A percentile compares a stretch with the other conserved stretches of the same genome.
phyloP scores from a whole-genome alignment of 2,797 vertebrate genomes.

The Sciaenops ocellatus region DNA sequence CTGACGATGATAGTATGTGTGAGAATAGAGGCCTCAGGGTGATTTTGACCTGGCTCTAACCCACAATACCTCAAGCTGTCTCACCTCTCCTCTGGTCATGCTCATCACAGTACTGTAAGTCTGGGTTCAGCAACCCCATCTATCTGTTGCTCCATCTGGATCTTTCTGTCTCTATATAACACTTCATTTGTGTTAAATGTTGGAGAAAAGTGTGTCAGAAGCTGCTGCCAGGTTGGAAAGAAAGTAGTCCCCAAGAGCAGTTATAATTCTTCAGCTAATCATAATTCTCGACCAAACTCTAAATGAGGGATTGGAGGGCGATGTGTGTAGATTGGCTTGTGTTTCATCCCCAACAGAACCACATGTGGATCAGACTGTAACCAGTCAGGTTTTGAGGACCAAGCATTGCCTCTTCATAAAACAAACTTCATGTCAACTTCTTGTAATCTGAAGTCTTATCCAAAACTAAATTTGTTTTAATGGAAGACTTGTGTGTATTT shows the following conservation, averaged over 20 bases:
- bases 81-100: slow-evolving; percentile 28
- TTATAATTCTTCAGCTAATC: slow-evolving; percentile 22
- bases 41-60: slow-evolving; percentile 37
- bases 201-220: slow-evolving; percentile 29
- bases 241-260: background rate
- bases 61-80: slow-evolving; percentile 36
- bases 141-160: slow-evolving; percentile 31
- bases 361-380: slow-evolving; percentile 7
- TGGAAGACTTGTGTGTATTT: background rate
- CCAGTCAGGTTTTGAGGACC: background rate
- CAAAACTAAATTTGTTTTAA: background rate
- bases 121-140: slow-evolving; percentile 13
- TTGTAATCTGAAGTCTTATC: background rate
- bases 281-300: slow-evolving; percentile 17
- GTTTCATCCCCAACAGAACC: background rate
- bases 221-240: slow-evolving; percentile 4
- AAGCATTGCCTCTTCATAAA: background rate
- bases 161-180: slow-evolving; percentile 11
- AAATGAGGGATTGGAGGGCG: slow-evolving; percentile 22
- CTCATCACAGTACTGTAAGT: background rate
- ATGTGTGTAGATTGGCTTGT: slow-evolving; percentile 18
- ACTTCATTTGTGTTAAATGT: slow-evolving; percentile 28
- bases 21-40: slow-evolving; percentile 29
- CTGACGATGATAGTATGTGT: slow-evolving; percentile 19
- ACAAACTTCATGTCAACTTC: background rate